Percentiles rank a stretch among this genome's conserved stretches.
Conservation (phyloP, 2,113 vertebrate genomes). For the Gracilinanus agilis region DNA sequence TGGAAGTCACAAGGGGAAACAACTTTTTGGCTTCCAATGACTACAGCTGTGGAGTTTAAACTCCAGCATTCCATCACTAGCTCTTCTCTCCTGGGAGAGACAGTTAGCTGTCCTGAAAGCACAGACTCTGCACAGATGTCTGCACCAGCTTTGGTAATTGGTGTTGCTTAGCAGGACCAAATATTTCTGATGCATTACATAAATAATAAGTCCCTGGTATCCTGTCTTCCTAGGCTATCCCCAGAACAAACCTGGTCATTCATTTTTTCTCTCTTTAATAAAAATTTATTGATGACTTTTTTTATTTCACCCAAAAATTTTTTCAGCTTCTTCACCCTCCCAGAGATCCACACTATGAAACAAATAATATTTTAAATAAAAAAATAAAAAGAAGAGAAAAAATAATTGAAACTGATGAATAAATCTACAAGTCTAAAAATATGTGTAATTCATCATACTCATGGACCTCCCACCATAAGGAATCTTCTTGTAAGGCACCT, state of each 20-base stretch:
- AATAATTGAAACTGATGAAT: neutral
- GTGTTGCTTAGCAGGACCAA: neutral
- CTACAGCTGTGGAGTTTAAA: slow-evolving; percentile 1
- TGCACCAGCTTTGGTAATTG: neutral
- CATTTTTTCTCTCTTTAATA: neutral
- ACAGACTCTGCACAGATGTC: neutral
- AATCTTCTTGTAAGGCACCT: neutral
- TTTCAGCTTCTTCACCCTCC: neutral
- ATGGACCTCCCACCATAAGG: neutral
- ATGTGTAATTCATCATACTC: neutral
- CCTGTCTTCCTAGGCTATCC: neutral
- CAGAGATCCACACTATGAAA: neutral
- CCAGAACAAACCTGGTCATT: neutral
- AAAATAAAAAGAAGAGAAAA: neutral
- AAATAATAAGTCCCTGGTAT: neutral
- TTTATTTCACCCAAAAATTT: neutral
- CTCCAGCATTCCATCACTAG: neutral
- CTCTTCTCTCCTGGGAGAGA: neutral
- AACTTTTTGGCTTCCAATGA: slow-evolving; percentile 3
- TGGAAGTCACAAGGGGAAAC: neutral
- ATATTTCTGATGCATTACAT: neutral
- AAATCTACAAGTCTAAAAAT: neutral
- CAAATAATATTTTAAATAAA: neutral
- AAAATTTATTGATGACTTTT: neutral
- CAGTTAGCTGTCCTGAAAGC: neutral